Evolutionary conservation across 2,888 invertebrate genomes (phyloP).

Genomic region (Andrena dorsata): DNA sequence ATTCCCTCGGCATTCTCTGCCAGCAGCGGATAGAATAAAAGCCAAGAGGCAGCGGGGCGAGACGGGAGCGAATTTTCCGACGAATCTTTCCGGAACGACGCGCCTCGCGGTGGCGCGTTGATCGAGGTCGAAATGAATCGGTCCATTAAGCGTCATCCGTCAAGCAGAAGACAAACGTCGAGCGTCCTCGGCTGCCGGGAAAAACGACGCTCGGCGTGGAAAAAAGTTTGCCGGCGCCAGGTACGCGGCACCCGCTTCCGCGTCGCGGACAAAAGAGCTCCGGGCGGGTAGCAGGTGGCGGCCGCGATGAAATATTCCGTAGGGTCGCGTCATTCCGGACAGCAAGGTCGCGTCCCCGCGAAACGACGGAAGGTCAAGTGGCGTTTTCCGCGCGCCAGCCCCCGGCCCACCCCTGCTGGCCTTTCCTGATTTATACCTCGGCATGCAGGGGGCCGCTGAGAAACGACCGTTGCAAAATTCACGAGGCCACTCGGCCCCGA

Average conservation of each 20-base stretch:
- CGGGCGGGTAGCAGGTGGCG: constrained; percentile 48
- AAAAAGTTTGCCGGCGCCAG: not conserved
- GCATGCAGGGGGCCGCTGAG: constrained; percentile 35
- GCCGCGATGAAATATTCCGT: constrained; percentile 64
- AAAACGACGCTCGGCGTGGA: not conserved
- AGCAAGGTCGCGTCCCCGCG: constrained; percentile 58
- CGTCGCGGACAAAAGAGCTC: not conserved
- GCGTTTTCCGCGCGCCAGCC: constrained; percentile 48
- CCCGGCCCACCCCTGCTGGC: constrained; percentile 35
- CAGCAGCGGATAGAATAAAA: not conserved
- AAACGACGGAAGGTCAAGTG: constrained; percentile 63
- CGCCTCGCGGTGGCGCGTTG: constrained; percentile 56
- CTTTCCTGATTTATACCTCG: constrained; percentile 63
- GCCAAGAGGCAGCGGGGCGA: constrained; percentile 18
- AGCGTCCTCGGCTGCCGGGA: not conserved
- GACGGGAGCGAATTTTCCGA: constrained; percentile 41
- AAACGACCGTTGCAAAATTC: constrained; percentile 62
- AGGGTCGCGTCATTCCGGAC: constrained; percentile 57
- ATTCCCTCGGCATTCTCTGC: not conserved
- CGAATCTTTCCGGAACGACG: constrained; percentile 37
- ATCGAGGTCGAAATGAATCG: constrained; percentile 65
- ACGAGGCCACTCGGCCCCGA: constrained; percentile 11
- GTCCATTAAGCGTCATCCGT: constrained; percentile 63
- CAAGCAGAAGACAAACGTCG: constrained; percentile 6
- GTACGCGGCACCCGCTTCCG: constrained; percentile 9